phyloP scores from a whole-genome alignment of 1,140 invertebrate species.

The Ips typographus region DNA sequence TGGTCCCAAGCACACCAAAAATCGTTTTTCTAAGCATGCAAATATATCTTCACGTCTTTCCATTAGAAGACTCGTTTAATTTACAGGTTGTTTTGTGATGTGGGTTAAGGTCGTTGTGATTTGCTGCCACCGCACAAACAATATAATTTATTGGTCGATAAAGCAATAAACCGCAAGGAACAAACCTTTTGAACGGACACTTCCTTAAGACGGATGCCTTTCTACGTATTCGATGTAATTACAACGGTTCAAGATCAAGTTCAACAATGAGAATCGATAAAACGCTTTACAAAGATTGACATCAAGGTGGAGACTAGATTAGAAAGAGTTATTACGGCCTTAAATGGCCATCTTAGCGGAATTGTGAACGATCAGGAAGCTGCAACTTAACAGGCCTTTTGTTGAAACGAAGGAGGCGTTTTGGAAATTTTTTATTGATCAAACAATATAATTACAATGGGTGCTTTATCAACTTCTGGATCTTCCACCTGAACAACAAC shows the following conservation, averaged over 20 bases:
- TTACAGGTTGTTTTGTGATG: background rate
- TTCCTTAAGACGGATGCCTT: conserved; percentile 6
- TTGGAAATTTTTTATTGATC: no score
- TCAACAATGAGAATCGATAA: conserved; percentile 15
- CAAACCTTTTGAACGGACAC: background rate
- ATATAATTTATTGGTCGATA: background rate
- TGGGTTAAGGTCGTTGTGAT: background rate
- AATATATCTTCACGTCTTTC: background rate
- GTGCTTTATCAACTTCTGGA: background rate
- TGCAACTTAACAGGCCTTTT: no score
- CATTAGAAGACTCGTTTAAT: background rate
- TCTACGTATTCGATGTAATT: background rate
- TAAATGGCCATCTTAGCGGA: background rate
- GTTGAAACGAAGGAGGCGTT: no score
- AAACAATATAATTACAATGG: no score
- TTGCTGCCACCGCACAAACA: no score
- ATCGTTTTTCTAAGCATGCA: background rate
- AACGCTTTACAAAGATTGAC: conserved; percentile 1
- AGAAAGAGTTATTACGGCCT: conserved; percentile 5
- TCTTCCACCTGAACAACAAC: conserved; percentile 19
- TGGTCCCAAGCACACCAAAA: background rate
- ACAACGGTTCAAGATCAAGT: conserved; percentile 14
- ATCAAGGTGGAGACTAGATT: conserved; percentile 10
- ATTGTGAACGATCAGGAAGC: background rate
- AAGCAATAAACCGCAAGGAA: background rate